A percentile compares a stretch with the other conserved stretches of the same genome.
Conservation (phyloP, 2,888 invertebrate species). For the Anorthoa munda region DNA sequence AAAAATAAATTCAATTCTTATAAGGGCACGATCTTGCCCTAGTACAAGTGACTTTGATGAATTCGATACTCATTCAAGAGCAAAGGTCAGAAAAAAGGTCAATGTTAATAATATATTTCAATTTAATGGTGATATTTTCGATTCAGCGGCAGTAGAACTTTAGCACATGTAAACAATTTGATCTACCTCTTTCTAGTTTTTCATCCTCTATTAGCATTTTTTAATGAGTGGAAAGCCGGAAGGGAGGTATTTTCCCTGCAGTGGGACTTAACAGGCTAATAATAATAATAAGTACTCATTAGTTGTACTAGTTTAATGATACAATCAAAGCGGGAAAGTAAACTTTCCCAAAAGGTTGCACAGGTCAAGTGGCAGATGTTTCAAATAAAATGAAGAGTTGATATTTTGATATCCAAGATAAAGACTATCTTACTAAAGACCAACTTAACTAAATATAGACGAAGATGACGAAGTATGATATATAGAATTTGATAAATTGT, state of each 20-base stretch:
- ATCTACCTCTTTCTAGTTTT: neutral
- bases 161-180: neutral
- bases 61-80: slow-evolving; percentile 18
- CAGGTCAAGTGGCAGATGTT: neutral
- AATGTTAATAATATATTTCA: slow-evolving; percentile 8
- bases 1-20: slow-evolving; percentile 4
- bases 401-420: neutral
- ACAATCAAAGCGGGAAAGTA: neutral
- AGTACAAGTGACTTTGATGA: slow-evolving; percentile 21
- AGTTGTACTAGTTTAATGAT: slow-evolving; percentile 13
- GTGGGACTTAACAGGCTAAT: no score
- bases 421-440: neutral
- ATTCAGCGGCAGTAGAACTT: slow-evolving; percentile 6
- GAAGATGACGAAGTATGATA: neutral
- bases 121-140: slow-evolving; percentile 12
- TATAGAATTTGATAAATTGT: neutral
- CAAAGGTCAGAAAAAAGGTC: slow-evolving; percentile 24
- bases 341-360: slow-evolving; percentile 2
- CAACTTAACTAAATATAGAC: neutral
- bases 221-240: no score
- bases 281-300: slow-evolving; percentile 17
- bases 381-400: slow-evolving; percentile 6
- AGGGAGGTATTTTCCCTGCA: no score
- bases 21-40: slow-evolving; percentile 7
- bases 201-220: neutral